Evolutionary conservation across 2,797 vertebrate species (phyloP).

Genomic region (Anguilla marmorata): DNA sequence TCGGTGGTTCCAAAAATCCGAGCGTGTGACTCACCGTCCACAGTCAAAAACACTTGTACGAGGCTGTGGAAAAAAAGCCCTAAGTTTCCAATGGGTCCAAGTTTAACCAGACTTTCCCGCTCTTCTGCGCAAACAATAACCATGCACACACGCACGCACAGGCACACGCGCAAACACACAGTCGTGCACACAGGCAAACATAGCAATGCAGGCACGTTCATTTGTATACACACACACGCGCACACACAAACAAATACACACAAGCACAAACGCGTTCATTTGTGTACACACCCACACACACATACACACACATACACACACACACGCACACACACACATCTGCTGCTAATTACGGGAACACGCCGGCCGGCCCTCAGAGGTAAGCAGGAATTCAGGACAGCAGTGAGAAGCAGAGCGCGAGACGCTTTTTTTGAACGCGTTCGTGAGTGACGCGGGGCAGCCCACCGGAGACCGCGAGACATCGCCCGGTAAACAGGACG

Average conservation of each 20-base stretch:
- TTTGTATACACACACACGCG: neutral
- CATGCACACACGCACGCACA: neutral
- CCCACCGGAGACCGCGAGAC: neutral
- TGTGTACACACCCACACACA: neutral
- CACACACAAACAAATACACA: neutral
- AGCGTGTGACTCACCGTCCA: neutral
- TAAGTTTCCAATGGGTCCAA: too few relatives aligned
- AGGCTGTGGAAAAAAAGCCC: neutral
- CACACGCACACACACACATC: neutral
- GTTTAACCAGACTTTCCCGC: neutral
- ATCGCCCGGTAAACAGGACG: neutral
- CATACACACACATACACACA: neutral
- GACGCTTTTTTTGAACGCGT: neutral
- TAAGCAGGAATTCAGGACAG: constrained; percentile 8
- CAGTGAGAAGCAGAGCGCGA: neutral
- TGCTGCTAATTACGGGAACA: constrained; percentile 8
- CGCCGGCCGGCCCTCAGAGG: neutral
- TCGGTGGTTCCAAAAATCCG: neutral
- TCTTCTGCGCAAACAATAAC: neutral
- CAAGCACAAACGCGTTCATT: neutral
- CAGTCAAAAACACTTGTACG: neutral
- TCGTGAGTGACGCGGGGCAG: neutral
- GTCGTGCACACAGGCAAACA: neutral
- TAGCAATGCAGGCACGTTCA: neutral
- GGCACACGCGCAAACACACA: neutral